Evolutionary conservation across 2,888 invertebrate species (phyloP), one percentile per base, ranked within the genome.

Genomic region (Pachliopta kotzebuea): DNA sequence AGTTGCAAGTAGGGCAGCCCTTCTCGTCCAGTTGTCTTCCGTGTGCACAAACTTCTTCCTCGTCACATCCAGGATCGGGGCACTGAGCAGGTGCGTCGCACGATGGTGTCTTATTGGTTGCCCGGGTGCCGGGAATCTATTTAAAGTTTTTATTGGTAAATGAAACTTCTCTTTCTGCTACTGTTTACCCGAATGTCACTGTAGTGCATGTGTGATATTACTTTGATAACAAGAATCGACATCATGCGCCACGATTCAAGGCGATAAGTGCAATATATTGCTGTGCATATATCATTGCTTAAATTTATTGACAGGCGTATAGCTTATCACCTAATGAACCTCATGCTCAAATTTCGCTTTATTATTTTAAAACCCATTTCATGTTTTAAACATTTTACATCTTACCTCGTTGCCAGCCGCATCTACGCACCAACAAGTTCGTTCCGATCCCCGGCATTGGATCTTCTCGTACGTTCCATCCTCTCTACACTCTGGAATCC

Each of bases 391-490:
- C 14, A 17, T 37, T 14, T 37, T 37, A 37, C 37, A 24, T 69
- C 77, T 71, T 4, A 95, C 87, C 86, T 96, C 96, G 69, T 94
- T 94, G 0, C 97, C 97, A 66, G 88, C 90, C 8, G 87, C 82
- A 72, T 97, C 95, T 0, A 97, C 96, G 79, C 97, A 97, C 97
- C 97, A 97, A 79, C 97, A 97, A 70, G 93, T 90, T 26, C 93
- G 91, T 26, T 93, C 94, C 1, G 93, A 92, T 0, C 94, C 93
- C 71, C 94, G 93, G 76, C 97, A 97, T 76, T 97, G 97, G 0
- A 96, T 93, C 2, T 90, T 83, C 56, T 94, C 93, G 85, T 95
- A 97, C 0, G 91, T 88, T 0, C 97, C 97, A 62, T 94, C 94
- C 0, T 89, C 87, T 56, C 93, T 93, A 76, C 97, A 97, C 65